Conservation (phyloP, 2,113 vertebrate genomes). For the Manacus vitellinus region DNA sequence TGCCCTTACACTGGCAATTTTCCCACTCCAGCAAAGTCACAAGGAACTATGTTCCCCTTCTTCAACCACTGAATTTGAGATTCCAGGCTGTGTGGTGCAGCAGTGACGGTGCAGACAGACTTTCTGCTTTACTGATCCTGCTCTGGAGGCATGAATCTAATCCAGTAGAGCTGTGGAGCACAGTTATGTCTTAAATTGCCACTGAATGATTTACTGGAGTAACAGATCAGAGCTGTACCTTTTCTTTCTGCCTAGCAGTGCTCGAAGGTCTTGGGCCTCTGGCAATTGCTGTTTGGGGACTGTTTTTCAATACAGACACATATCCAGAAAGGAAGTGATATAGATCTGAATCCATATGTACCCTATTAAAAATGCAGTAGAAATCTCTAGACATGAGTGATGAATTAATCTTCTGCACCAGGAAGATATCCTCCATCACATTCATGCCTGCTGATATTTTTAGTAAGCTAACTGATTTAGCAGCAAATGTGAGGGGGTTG, state of each 20-base stretch:
- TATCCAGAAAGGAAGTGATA: not conserved
- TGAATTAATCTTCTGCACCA: not conserved
- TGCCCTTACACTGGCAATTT: not conserved
- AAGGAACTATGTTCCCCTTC: not conserved
- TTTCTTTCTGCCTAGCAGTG: not conserved
- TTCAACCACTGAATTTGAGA: not conserved
- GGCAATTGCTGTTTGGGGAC: not conserved
- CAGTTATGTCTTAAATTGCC: not conserved
- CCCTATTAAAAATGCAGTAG: not conserved
- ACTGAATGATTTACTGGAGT: not conserved
- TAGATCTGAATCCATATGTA: not conserved
- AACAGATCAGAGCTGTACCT: not conserved
- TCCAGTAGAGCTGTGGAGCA: not conserved
- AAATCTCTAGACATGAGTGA: not conserved
- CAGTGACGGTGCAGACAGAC: not conserved
- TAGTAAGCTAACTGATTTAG: not conserved
- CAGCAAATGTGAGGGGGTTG: not conserved
- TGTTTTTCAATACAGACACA: not conserved
- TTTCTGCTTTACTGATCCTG: not conserved
- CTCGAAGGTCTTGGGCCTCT: not conserved
- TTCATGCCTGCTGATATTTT: not conserved
- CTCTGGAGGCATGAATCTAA: not conserved
- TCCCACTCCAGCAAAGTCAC: not conserved
- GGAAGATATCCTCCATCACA: not conserved
- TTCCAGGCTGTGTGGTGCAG: not conserved